Percentiles rank a stretch among this genome's conserved stretches.
phyloP scores from a whole-genome alignment of 2,113 vertebrate species.

The Calonectris borealis region DNA sequence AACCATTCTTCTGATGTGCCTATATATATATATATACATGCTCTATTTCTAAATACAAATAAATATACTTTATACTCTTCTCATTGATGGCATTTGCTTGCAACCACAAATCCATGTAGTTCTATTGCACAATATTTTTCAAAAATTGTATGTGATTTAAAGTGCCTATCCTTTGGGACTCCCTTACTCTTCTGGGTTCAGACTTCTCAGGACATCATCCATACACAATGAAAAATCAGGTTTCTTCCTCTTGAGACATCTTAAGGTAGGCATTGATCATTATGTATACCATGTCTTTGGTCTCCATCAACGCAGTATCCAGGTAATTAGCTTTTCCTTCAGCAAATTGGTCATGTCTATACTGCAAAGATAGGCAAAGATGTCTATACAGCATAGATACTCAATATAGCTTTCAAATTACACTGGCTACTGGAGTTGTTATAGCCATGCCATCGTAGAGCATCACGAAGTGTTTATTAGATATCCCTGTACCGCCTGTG shows the following conservation, averaged over 20 bases:
- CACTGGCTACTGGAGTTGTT: neutral
- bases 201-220: neutral
- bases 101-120: neutral
- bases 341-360: neutral
- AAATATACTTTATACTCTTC: neutral
- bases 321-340: neutral
- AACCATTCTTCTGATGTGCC: neutral
- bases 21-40: neutral
- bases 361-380: neutral
- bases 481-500: neutral
- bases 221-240: neutral
- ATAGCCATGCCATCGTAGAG: neutral
- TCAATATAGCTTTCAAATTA: neutral
- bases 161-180: neutral
- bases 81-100: neutral
- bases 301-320: neutral
- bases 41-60: neutral
- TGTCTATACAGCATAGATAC: neutral
- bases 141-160: neutral
- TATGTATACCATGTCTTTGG: neutral
- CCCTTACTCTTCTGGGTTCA: neutral
- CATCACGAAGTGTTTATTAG: neutral
- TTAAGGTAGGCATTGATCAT: neutral
- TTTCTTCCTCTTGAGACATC: neutral
- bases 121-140: neutral